Percentiles rank a stretch among this genome's conserved stretches.
Conservation (phyloP, 1,140 invertebrate genomes). For the Drosophila kanapiae region DNA sequence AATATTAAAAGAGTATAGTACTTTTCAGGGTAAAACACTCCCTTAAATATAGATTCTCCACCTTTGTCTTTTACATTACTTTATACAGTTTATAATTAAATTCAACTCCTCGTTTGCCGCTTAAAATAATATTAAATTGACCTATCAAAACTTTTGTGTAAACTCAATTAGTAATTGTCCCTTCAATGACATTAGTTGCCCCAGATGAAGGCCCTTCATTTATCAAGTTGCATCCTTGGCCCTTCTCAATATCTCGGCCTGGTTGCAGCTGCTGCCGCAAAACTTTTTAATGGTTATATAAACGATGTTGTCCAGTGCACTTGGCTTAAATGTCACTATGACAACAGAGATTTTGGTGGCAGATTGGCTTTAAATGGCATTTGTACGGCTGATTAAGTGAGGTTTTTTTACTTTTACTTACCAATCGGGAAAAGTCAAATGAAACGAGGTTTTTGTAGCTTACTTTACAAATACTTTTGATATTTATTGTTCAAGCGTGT, state of each 20-base stretch:
- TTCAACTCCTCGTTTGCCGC: no score
- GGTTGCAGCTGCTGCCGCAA: slow-evolving; percentile 49
- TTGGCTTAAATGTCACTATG: slow-evolving; percentile 25
- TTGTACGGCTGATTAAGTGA: slow-evolving; percentile 9
- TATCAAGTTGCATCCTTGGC: slow-evolving; percentile 50
- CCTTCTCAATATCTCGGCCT: slow-evolving; percentile 18
- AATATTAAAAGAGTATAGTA: no score
- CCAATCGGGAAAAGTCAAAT: not conserved
- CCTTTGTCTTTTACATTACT: not conserved
- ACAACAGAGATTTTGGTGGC: slow-evolving; percentile 15
- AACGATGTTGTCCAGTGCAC: slow-evolving; percentile 50
- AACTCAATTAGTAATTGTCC: slow-evolving; percentile 35
- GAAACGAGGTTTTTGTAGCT: slow-evolving; percentile 27
- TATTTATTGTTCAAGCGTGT: slow-evolving; percentile 64
- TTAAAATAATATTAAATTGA: slow-evolving; percentile 9
- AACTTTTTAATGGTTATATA: slow-evolving; percentile 71
- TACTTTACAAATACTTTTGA: slow-evolving; percentile 54
- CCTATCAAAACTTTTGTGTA: slow-evolving; percentile 7
- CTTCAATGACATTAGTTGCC: slow-evolving; percentile 24
- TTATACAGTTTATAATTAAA: not conserved
- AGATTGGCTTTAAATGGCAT: slow-evolving; percentile 34
- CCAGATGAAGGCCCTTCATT: slow-evolving; percentile 30
- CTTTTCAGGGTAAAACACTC: no score
- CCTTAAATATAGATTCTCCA: not conserved
- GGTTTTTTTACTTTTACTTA: slow-evolving; percentile 1